Base-by-base conservation (phyloP, 2,113 vertebrate species). In the Ariopsis seemanni region DNA sequence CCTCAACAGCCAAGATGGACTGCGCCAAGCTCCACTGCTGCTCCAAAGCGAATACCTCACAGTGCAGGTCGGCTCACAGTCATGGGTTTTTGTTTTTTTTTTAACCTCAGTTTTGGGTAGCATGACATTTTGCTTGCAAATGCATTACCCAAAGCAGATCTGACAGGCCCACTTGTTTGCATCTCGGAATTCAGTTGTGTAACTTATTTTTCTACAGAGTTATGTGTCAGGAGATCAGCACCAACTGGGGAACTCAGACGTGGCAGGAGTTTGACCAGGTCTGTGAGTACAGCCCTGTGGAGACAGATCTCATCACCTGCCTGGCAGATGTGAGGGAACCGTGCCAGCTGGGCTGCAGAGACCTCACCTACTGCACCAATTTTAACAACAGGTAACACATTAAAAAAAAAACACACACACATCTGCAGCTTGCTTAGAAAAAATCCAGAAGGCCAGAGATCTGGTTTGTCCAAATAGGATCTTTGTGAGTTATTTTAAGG, bases 241-340 rank as follows among this genome's bases (percentile, higher is more conserved):
- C 96, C 25, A 99, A 97, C 95, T 99, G 98, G 98, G 97, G 97
- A 91, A 96, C 96, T 90, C 98, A 99, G 94, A 99, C 96, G 22
- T 98, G 97, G 98, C 98, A 99, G 93, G 98, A 99, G 92, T 99
- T 99, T 91, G 97, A 99, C 93, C 96, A 96, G 90, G 94, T 96
- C 81, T 99, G 98, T 92, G 98, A 99, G 93, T 99, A 98, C 92
- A 99, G 97, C 91, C 95, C 96, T 0, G 94, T 95, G 91, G 98
- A 99, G 94, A 96, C 96, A 48, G 96, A 97, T 91, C 98, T 99
- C 95, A 94, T 99, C 95, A 97, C 96, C 93, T 99, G 98, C 92
- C 95, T 99, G 92, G 96, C 98, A 63, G 98, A 99, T 89, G 97
- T 99, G 86, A 95, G 97, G 89, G 98, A 99, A 92, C 98, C 98